phyloP scores from a whole-genome alignment of 37 sponge, comb jelly and placozoan genomes.

The Spongia lamella region DNA sequence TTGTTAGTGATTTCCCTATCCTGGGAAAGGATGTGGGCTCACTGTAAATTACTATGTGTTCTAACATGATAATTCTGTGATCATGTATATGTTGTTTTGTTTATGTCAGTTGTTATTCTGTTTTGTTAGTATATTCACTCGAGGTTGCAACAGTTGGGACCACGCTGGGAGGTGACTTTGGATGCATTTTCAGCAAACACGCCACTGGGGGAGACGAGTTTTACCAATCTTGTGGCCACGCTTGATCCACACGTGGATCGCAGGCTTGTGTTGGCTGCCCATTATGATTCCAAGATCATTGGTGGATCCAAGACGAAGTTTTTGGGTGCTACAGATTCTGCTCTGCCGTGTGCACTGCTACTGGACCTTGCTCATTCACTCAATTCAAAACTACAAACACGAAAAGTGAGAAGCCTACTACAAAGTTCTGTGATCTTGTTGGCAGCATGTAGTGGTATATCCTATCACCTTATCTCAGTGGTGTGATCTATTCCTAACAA shows the following conservation, averaged over 20 bases:
- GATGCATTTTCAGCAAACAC: constrained; percentile 74
- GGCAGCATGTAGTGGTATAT: not conserved
- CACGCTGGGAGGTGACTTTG: constrained; percentile 79
- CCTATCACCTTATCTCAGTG: not conserved
- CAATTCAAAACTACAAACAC: constrained; percentile 55
- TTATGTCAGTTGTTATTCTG: not conserved
- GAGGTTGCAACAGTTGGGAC: constrained; percentile 64
- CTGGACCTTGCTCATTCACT: constrained; percentile 75
- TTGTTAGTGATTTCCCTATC: too few species aligned
- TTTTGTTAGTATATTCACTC: constrained; percentile 73
- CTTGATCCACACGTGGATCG: constrained; percentile 76
- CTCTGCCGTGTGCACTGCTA: constrained; percentile 94
- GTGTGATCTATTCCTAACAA: not conserved
- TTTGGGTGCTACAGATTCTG: constrained; percentile 97
- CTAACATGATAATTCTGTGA: too few species aligned
- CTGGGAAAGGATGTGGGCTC: too few species aligned
- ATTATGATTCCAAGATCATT: constrained; percentile 89
- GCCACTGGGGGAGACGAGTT: constrained; percentile 66
- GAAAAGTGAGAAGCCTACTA: constrained; percentile 42
- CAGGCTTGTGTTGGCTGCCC: constrained; percentile 78
- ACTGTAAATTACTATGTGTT: too few species aligned
- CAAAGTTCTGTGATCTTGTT: too few species aligned
- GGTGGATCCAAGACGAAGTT: constrained; percentile 38
- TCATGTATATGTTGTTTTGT: not conserved
- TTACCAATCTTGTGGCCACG: constrained; percentile 93